Evolutionary conservation across 1,140 invertebrate species (phyloP).

Genomic region (Temnothorax curvispinosus): DNA sequence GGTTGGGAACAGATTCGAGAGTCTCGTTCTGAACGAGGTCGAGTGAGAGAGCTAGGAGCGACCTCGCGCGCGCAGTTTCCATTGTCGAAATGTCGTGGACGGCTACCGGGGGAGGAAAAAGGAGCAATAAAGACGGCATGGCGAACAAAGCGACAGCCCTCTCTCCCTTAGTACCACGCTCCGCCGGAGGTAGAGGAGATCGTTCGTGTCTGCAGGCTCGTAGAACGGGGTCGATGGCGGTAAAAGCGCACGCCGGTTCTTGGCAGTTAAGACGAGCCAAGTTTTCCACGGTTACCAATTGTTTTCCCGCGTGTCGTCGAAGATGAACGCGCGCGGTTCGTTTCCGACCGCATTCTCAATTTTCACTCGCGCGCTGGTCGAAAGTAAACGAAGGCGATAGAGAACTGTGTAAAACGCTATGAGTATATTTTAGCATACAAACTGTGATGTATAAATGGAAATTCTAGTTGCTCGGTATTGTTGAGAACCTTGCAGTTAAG

Average conservation of each 20-base stretch:
- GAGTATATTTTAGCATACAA: not conserved
- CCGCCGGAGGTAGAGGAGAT: slow-evolving; percentile 17
- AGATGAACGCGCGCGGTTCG: not conserved
- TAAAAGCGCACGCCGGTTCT: slow-evolving; percentile 65
- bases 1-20: slow-evolving; percentile 59
- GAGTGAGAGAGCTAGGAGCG: slow-evolving; percentile 44
- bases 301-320: slow-evolving; percentile 67
- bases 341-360: not conserved
- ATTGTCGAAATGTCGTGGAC: slow-evolving; percentile 73
- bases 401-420: not conserved
- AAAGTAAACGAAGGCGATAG: slow-evolving; percentile 44
- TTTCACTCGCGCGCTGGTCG: not conserved
- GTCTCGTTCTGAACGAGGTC: slow-evolving; percentile 44
- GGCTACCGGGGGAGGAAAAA: slow-evolving; percentile 57
- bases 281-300: slow-evolving; percentile 71
- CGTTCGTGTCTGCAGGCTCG: not conserved
- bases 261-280: slow-evolving; percentile 75
- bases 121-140: slow-evolving; percentile 25
- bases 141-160: slow-evolving; percentile 36
- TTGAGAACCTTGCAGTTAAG: not conserved
- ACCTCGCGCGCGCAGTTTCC: slow-evolving; percentile 68
- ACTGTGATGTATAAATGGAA: slow-evolving; percentile 20
- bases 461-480: not conserved
- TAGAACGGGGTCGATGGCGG: slow-evolving; percentile 49
- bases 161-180: not conserved